These are phyloP conservation scores for Forbesichthys agassizii DNA, from an alignment of 2,113 vertebrate genomes.

Conservation along the genomic window DNA sequence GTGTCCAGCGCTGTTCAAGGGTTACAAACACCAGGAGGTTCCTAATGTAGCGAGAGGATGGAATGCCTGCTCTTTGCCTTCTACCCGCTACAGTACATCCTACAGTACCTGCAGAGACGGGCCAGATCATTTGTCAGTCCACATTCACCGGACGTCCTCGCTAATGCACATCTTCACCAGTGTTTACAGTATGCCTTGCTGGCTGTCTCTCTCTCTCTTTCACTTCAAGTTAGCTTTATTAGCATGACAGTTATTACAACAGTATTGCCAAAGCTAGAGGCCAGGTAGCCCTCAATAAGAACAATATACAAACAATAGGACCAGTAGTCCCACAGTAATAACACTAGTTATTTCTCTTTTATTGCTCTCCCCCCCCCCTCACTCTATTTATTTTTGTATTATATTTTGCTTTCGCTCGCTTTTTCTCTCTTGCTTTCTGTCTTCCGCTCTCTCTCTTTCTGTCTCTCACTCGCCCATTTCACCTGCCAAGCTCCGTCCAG, in stretches of 20 bases:
- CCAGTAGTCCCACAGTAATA: no score
- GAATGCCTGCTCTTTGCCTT: conserved; percentile 31
- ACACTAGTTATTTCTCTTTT: neutral
- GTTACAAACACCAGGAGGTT: conserved; percentile 36
- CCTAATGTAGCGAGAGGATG: conserved; percentile 35
- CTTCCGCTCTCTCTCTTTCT: neutral
- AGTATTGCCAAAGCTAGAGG: no score
- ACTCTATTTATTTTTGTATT: neutral
- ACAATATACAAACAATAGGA: no score
- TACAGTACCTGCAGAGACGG: conserved; percentile 39
- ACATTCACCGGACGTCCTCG: conserved; percentile 39
- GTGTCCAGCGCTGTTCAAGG: conserved; percentile 19
- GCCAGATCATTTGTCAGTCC: conserved; percentile 51
- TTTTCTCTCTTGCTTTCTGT: conserved; percentile 9
- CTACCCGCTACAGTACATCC: conserved; percentile 30
- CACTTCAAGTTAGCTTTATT: no score
- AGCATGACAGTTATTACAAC: no score
- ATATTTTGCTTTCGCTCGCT: neutral
- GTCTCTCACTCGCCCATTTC: conserved; percentile 24
- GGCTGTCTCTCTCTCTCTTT: neutral
- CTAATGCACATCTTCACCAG: conserved; percentile 32
- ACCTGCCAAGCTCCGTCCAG: conserved; percentile 34
- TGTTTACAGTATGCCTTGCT: conserved; percentile 24
- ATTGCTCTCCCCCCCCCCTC: neutral
- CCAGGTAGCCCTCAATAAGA: no score